A percentile compares a stretch with the other conserved stretches of the same genome.
These are phyloP conservation scores for Sus cebifrons DNA, from an alignment of 2,797 vertebrate genomes.

Conservation along the genomic window DNA sequence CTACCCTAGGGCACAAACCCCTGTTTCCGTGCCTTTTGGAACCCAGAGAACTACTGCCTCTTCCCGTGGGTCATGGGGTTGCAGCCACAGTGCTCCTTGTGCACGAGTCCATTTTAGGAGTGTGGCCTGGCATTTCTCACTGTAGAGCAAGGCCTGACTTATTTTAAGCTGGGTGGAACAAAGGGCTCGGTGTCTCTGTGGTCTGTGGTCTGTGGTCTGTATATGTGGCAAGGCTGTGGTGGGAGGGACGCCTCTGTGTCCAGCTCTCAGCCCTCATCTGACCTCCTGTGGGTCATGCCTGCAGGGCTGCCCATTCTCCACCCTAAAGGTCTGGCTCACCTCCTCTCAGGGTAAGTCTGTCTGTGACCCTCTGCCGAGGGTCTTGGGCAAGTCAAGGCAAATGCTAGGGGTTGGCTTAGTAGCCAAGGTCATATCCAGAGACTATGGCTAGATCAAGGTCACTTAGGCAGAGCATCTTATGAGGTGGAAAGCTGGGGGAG, in stretches of 20 bases:
- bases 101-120: constrained; percentile 4
- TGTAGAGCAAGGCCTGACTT: constrained; percentile 28
- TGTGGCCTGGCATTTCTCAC: constrained; percentile 55
- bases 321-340: not conserved
- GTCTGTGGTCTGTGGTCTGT: constrained; percentile 68
- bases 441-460: not conserved
- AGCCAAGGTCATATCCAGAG: not conserved
- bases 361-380: not conserved
- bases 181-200: not conserved
- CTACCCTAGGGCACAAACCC: not conserved
- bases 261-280: not conserved
- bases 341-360: not conserved
- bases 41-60: not conserved
- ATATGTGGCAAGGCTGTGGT: not conserved
- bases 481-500: not conserved
- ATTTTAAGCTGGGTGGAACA: constrained; percentile 74
- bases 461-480: not conserved
- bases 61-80: not conserved
- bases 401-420: not conserved
- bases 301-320: not conserved
- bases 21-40: not conserved
- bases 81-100: not conserved
- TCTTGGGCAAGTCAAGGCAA: not conserved
- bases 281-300: not conserved
- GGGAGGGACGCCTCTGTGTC: not conserved